Base-by-base conservation (phyloP, 2,888 invertebrate genomes). In the Poecilus cupreus region DNA sequence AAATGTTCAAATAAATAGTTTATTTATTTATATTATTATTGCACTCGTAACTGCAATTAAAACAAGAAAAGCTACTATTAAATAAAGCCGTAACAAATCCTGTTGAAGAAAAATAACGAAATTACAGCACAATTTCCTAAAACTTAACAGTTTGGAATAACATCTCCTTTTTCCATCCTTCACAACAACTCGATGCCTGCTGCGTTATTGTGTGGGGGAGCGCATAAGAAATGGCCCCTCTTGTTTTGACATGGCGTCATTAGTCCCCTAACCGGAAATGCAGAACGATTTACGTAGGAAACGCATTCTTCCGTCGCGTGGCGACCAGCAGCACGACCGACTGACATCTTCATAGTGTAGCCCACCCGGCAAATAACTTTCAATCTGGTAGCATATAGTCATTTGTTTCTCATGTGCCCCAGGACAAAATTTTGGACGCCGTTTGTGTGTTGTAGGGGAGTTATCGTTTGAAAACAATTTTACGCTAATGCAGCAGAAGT, bases 201-300 rank as follows among this genome's bases (percentile, higher is more conserved):
- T 18, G 18, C 18, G 18, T 18, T 51, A 51, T 51, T 51, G 51
- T 51, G n/a, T 8, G 10, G 60, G 72, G 46, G 70, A 46, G 6
- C 26, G 49, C 22, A 72, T 72, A 46, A 57, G 57, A 60, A 77
- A 77, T 57, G 39, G 82, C 74, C 82, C 82, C 82, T 80, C 83
- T 83, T 83, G 83, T 83, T 83, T 83, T 83, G 83, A 83, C 83
- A 83, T 83, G 81, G 81, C 78, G 83, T 82, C 81, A 83, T 77
- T 77, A 77, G 77, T 60, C 39, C 77, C 57, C 39, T 22, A 51
- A 37, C 37, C 77, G 77, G 77, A 77, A 77, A 77, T 77, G 60
- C 72, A 72, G 13, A 72, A 43, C 46, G 72, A 46, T 72, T 43
- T 13, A 24, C 43, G 32, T 22, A 22, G 49, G 72, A 49, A 72